Evolutionary conservation across 2,888 invertebrate genomes (phyloP).

Genomic region (Nemotelus pantherinus): DNA sequence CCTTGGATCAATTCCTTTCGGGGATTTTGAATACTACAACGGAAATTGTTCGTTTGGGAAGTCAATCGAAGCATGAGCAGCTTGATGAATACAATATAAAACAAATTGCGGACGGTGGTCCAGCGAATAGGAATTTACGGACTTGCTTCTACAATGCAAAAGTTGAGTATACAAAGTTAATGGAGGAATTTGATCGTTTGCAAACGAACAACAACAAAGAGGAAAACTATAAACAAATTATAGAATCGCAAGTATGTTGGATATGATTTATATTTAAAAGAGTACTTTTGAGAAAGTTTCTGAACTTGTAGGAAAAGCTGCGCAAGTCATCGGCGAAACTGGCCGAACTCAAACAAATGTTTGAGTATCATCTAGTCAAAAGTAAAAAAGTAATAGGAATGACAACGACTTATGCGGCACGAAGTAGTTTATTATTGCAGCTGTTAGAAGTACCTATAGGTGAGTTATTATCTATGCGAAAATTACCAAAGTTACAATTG

Average conservation of each 20-base stretch:
- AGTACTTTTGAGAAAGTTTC: background rate
- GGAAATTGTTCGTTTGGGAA: slow-evolving; percentile 75
- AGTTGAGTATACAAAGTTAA: slow-evolving; percentile 57
- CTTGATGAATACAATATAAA: slow-evolving; percentile 68
- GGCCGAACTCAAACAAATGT: slow-evolving; percentile 68
- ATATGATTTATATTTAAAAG: background rate
- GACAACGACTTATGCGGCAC: slow-evolving; percentile 82
- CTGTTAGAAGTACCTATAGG: slow-evolving; percentile 72
- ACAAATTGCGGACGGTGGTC: slow-evolving; percentile 48
- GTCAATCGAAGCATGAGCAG: slow-evolving; percentile 71
- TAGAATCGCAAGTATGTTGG: slow-evolving; percentile 53
- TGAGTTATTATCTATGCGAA: slow-evolving; percentile 55
- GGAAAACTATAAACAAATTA: slow-evolving; percentile 56
- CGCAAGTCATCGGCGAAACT: slow-evolving; percentile 61
- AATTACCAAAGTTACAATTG: too few species aligned
- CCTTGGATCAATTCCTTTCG: slow-evolving; percentile 85
- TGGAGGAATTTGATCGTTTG: slow-evolving; percentile 57
- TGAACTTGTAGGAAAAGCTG: slow-evolving; percentile 52
- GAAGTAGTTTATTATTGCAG: slow-evolving; percentile 71
- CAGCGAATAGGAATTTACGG: slow-evolving; percentile 55
- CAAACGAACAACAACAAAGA: slow-evolving; percentile 55
- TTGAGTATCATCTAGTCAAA: slow-evolving; percentile 69
- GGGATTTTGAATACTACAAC: slow-evolving; percentile 71
- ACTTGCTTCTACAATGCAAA: slow-evolving; percentile 57
- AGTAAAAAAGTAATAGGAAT: slow-evolving; percentile 73